A percentile compares a stretch with the other conserved stretches of the same genome.
Conservation (phyloP, 2,888 invertebrate genomes). For the Rhagonycha fulva region DNA sequence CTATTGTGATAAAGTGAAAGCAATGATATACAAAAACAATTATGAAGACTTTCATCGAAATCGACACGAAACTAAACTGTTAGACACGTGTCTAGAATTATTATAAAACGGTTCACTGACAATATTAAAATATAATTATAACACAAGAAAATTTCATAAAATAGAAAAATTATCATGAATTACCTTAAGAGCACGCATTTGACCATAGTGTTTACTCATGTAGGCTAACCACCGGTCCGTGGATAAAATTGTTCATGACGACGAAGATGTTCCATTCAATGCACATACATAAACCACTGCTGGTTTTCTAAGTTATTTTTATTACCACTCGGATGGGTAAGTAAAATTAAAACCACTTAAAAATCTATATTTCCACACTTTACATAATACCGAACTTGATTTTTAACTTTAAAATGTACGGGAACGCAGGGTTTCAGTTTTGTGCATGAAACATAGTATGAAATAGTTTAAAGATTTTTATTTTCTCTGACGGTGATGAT, state of each 20-base stretch:
- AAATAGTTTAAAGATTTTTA: neutral
- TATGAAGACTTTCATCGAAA: neutral
- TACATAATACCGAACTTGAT: neutral
- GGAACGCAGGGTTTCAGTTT: neutral
- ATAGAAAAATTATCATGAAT: neutral
- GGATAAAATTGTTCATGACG: slow-evolving; percentile 1
- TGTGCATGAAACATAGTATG: neutral
- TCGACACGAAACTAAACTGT: neutral
- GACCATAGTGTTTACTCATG: neutral
- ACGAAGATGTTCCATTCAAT: slow-evolving; percentile 6
- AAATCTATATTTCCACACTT: neutral
- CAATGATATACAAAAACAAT: neutral
- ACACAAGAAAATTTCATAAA: neutral
- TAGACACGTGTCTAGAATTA: neutral
- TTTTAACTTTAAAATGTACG: neutral
- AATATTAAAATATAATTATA: neutral
- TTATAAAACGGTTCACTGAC: neutral
- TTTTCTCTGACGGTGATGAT: neutral
- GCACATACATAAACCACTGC: slow-evolving; percentile 6
- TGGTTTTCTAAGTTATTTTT: slow-evolving; percentile 14
- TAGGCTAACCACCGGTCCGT: neutral
- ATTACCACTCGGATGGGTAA: slow-evolving; percentile 17
- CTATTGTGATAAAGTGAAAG: neutral
- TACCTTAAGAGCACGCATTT: neutral
- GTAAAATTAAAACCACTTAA: slow-evolving; percentile 19